Evolutionary conservation across 2,113 vertebrate genomes (phyloP).

Genomic region (Rhipidura dahli): DNA sequence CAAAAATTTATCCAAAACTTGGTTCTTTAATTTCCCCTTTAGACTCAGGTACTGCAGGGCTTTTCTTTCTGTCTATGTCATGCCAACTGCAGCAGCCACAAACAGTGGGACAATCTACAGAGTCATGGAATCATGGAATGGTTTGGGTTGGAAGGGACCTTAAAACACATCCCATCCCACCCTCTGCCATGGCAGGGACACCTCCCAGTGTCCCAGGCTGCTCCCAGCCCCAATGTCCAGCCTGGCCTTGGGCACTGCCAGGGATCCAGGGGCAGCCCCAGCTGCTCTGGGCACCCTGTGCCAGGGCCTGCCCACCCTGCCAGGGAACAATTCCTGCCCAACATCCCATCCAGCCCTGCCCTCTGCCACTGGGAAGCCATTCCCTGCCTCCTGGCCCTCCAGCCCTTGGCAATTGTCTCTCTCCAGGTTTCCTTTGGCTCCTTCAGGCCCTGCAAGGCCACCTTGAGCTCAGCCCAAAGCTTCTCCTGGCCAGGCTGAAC

Average conservation of each 20-base stretch:
- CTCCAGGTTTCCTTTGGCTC: neutral
- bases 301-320: neutral
- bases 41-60: no score
- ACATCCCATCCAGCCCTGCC: fast-evolving
- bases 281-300: neutral
- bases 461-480: neutral
- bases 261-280: neutral
- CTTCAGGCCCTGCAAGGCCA: no score
- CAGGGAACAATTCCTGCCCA: neutral
- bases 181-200: neutral
- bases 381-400: neutral
- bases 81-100: neutral
- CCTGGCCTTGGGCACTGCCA: neutral
- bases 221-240: neutral
- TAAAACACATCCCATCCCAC: neutral
- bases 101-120: neutral
- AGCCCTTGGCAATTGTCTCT: neutral
- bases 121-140: neutral
- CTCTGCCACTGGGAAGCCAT: neutral
- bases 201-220: neutral
- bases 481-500: neutral
- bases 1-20: neutral
- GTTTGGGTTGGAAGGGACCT: neutral
- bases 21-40: neutral
- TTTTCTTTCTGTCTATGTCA: neutral